phyloP scores from a whole-genome alignment of 2,797 vertebrate genomes.

The Graptemys geographica region DNA sequence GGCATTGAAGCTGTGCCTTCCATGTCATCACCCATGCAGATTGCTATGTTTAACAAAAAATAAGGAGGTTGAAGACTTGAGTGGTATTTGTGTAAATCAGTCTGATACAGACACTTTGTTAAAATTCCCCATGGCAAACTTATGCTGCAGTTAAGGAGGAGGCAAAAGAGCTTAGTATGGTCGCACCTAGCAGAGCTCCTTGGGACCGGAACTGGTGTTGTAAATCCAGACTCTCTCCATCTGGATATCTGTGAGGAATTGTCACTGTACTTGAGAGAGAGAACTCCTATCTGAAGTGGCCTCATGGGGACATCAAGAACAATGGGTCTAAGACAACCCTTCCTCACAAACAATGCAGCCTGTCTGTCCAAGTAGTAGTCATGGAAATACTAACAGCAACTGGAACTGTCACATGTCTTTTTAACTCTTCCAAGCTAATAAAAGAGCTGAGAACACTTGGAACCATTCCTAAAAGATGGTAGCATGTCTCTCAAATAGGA shows the following conservation, averaged over 20 bases:
- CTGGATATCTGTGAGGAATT: not conserved
- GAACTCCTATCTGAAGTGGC: not conserved
- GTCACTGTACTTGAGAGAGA: not conserved
- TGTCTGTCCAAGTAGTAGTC: not conserved
- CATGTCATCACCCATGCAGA: not conserved
- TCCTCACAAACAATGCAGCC: not conserved
- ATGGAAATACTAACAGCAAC: no score
- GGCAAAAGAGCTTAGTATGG: not conserved
- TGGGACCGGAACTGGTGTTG: not conserved
- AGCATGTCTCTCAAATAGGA: not conserved
- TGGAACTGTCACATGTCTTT: no score
- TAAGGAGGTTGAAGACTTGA: not conserved
- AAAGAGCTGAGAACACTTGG: not conserved
- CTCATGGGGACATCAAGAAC: not conserved
- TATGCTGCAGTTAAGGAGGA: not conserved
- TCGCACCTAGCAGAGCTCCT: no score
- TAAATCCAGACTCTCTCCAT: not conserved
- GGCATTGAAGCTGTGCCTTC: not conserved
- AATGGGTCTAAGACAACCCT: not conserved
- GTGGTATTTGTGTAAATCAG: not conserved
- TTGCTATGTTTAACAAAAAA: not conserved
- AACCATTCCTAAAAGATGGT: not conserved
- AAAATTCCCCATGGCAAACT: no score
- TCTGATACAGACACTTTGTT: no score
- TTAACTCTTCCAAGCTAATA: not conserved